Evolutionary conservation across 2,797 vertebrate genomes (phyloP).

Genomic region (Melanotaenia maccullochi): DNA sequence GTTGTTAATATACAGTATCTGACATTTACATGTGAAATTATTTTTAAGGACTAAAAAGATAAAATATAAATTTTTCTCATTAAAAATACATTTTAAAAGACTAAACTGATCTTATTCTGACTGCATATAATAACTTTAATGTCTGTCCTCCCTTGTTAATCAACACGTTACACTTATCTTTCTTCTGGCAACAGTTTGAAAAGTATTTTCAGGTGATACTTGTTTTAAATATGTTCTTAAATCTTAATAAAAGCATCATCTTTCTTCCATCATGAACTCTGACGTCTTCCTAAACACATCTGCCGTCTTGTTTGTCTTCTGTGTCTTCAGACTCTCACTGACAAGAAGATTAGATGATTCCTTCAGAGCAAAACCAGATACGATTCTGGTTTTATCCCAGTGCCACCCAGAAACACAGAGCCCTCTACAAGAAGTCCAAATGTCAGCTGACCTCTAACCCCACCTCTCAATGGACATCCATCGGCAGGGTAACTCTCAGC

Average conservation of each 20-base stretch:
- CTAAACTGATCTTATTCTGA: too few species aligned
- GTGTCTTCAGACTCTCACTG: constrained; percentile 34
- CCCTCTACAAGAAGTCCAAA: constrained; percentile 46
- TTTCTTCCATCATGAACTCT: not conserved
- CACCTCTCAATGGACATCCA: constrained; percentile 66
- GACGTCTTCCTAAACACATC: not conserved
- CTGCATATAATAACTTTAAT: too few species aligned
- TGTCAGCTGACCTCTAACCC: constrained; percentile 60
- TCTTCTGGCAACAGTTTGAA: too few species aligned
- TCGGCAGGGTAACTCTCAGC: constrained; percentile 54
- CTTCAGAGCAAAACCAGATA: constrained; percentile 33
- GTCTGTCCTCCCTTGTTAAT: too few species aligned
- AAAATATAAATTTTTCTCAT: too few species aligned
- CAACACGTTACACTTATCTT: too few species aligned
- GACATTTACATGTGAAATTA: too few species aligned
- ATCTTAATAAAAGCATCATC: not conserved
- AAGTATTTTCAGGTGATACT: too few species aligned
- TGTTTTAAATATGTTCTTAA: too few species aligned
- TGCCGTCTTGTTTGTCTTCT: constrained; percentile 1
- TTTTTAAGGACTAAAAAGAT: too few species aligned
- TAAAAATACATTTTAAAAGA: too few species aligned
- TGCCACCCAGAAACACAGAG: not conserved
- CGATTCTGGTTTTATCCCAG: constrained; percentile 20
- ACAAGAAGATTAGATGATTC: constrained; percentile 35
- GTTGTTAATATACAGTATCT: not conserved